Evolutionary conservation across 2,113 vertebrate species (phyloP).

Genomic region (Chunga burmeisteri): DNA sequence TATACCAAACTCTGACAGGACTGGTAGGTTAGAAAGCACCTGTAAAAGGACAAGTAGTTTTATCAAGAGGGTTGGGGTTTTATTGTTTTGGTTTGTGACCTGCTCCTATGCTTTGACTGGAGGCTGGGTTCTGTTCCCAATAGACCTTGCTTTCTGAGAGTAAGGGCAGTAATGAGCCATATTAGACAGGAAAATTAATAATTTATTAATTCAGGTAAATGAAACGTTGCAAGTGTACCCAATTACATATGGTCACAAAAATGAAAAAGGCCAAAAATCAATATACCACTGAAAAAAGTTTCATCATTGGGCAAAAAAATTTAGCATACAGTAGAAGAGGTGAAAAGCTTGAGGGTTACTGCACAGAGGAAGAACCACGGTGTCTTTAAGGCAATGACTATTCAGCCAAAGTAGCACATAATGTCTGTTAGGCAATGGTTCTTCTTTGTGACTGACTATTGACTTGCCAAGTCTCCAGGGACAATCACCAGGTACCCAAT

Average conservation of each 20-base stretch:
- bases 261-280: neutral
- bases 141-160: neutral
- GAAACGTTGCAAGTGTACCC: neutral
- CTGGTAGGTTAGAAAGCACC: conserved; percentile 94
- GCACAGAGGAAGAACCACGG: neutral
- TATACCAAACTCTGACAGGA: conserved; percentile 94
- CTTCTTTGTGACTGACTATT: neutral
- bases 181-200: neutral
- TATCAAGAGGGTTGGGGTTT: neutral
- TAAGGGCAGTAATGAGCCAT: neutral
- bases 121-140: neutral
- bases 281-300: neutral
- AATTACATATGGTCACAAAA: neutral
- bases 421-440: neutral
- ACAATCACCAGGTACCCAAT: neutral
- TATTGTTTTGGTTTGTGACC: neutral
- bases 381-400: neutral
- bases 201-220: neutral
- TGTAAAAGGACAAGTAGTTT: conserved; percentile 62
- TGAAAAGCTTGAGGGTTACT: neutral
- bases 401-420: neutral
- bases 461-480: neutral
- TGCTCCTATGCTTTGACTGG: neutral
- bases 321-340: neutral
- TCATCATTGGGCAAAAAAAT: neutral